A percentile compares a stretch with the other conserved stretches of the same genome.
phyloP scores from a whole-genome alignment of 2,797 vertebrate genomes.

The Rhynchonycteris naso region DNA sequence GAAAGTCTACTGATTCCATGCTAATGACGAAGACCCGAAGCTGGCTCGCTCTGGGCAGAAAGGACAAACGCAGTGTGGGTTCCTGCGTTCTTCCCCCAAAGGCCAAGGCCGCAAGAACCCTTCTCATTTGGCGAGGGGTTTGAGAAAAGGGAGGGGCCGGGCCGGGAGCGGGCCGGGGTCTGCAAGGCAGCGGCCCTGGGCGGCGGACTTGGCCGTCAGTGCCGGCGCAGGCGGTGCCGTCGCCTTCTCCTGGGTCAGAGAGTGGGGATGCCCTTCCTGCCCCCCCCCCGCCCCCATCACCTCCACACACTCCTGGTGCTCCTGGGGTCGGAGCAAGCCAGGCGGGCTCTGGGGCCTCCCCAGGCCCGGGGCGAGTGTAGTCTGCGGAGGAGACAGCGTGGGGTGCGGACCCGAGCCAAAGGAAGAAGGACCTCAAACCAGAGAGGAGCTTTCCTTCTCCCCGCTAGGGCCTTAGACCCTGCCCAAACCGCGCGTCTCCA shows the following conservation, averaged over 20 bases:
- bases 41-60: background rate
- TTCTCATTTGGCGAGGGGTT: slow-evolving; percentile 63
- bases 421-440: slow-evolving; percentile 27
- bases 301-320: background rate
- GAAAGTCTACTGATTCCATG: background rate
- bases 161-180: slow-evolving; percentile 41
- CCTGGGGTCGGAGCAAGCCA: background rate
- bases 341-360: background rate
- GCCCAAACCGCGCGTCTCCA: slow-evolving; percentile 77
- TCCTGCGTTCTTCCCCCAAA: slow-evolving; percentile 31
- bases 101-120: slow-evolving; percentile 60
- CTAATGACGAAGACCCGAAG: background rate
- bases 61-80: slow-evolving; percentile 42
- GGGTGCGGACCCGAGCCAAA: background rate
- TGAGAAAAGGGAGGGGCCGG: slow-evolving; percentile 44
- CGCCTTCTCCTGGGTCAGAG: background rate
- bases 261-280: slow-evolving; percentile 24
- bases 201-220: background rate
- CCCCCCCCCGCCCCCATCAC: background rate
- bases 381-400: background rate
- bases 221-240: background rate
- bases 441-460: slow-evolving; percentile 51
- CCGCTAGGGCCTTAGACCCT: background rate
- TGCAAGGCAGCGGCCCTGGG: background rate
- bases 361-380: background rate